Evolutionary conservation across 2,888 invertebrate species (phyloP), one percentile per base, ranked within the genome.

Genomic region (Tipula helvola): DNA sequence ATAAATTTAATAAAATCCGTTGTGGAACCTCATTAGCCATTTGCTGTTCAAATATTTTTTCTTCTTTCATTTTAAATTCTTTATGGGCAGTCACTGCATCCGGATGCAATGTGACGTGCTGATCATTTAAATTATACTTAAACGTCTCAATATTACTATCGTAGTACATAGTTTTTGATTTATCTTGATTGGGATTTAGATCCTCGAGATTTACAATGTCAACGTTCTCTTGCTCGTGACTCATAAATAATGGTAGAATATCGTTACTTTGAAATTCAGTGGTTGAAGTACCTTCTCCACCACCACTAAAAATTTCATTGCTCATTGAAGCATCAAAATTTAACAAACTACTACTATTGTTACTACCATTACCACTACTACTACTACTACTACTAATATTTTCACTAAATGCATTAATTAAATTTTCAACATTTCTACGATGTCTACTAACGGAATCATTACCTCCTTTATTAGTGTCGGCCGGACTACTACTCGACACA

Each of bases 1-100:
- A 96, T 88, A 97, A 93, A 92, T 97, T 97, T 88, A 97, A 95
- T 88, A 96, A 92, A 89, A 97, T 94, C 89, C 95, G 94, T 91
- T 94, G 94, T 92, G 85, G 41, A 5, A 18, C 7, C 28, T 18
- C 39, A 86, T 85, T 83, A 47, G 12, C 36, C 42, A 28, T 85
- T 39, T 39, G 8, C 3, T 85, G 16, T 18, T 39, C 39, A 18
- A 12, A 42, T 5, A 8, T 12, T 42, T 42, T 85, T 3, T 36
- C 84, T 71, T 71, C 71, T 71, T 71, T 71, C 28, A 71, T 28
- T 71, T 71, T 71, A 28, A 71, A 71, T 71, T 28, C 71, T 39
- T 84, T 84, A n/a, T 84, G 13, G 5, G 39, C 84, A 3, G 85
- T 85, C 8, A 85, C 85, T 5, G 41, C 12, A 10, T 85, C 71